These are phyloP conservation scores for Chrysoperla carnea DNA, from an alignment of 1,140 invertebrate species.

Conservation along the genomic window DNA sequence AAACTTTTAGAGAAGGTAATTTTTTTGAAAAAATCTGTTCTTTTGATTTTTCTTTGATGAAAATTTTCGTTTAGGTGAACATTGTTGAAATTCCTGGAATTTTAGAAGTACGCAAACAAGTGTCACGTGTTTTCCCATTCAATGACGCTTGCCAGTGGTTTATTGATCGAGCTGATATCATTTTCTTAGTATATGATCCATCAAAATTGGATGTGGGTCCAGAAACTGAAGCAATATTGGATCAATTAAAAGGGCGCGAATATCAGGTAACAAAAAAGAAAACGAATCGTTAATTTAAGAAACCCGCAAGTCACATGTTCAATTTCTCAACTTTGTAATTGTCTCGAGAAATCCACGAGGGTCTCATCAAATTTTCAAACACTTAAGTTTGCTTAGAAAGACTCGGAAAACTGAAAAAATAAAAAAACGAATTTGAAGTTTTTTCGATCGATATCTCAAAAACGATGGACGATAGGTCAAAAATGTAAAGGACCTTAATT, in stretches of 20 bases:
- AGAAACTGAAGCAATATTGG: constrained; percentile 83
- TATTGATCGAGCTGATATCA: constrained; percentile 86
- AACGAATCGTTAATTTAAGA: too few species aligned
- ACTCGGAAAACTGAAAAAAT: too few species aligned
- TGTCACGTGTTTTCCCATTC: constrained; percentile 82
- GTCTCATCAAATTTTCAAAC: too few species aligned
- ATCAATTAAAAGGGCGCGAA: constrained; percentile 84
- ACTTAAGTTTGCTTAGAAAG: too few species aligned
- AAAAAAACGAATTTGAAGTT: too few species aligned
- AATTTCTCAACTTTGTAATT: too few species aligned
- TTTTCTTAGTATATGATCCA: constrained; percentile 89
- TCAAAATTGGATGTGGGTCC: constrained; percentile 87
- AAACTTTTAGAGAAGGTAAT: constrained; percentile 76
- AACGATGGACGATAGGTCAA: too few species aligned
- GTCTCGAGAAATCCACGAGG: too few species aligned
- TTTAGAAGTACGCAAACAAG: constrained; percentile 82
- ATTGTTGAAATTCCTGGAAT: constrained; percentile 94
- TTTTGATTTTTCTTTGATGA: not conserved
- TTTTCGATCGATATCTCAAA: too few species aligned
- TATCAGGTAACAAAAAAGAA: constrained; percentile 53
- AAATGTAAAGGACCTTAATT: too few species aligned
- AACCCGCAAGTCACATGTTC: too few species aligned
- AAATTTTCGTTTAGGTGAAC: constrained; percentile 50
- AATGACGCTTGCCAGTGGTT: constrained; percentile 95
- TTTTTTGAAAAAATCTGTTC: not conserved